Evolutionary conservation across 1,140 invertebrate genomes (phyloP).

Genomic region (Dreissena rostriformis): DNA sequence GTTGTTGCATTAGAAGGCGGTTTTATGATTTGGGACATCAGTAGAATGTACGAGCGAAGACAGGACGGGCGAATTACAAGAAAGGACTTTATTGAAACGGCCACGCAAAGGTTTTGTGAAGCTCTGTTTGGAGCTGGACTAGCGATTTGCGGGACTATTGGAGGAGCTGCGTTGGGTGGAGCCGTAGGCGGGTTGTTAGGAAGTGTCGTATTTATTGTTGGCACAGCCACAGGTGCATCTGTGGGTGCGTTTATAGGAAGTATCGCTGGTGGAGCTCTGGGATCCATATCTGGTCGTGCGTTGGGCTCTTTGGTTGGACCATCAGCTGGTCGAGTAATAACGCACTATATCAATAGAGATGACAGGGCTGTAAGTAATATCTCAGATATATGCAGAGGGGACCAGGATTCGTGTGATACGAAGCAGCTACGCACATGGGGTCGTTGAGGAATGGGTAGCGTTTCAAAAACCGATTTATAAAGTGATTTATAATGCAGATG

Average conservation of each 20-base stretch:
- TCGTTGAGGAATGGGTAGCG: neutral
- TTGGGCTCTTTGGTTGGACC: constrained; percentile 8
- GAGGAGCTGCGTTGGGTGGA: constrained; percentile 9
- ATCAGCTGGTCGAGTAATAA: neutral
- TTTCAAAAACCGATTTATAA: neutral
- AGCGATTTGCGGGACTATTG: constrained; percentile 5
- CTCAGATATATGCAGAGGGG: neutral
- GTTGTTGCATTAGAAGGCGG: constrained; percentile 20
- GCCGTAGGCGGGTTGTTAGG: neutral
- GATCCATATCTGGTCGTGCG: neutral
- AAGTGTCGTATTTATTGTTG: neutral
- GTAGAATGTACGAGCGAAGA: constrained; percentile 3
- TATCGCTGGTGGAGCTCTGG: neutral
- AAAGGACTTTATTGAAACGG: constrained; percentile 29
- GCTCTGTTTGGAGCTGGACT: constrained; percentile 19
- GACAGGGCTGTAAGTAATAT: constrained; percentile 1
- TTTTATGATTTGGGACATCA: constrained; percentile 23
- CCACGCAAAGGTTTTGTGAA: constrained; percentile 15
- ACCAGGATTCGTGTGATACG: neutral
- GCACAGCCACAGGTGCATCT: neutral
- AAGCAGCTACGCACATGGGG: neutral
- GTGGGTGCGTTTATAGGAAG: constrained; percentile 3
- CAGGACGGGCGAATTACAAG: constrained; percentile 3
- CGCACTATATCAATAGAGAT: neutral
- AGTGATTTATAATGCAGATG: neutral